A percentile compares a stretch with the other conserved stretches of the same genome.
Conservation (phyloP, 1,140 invertebrate genomes). For the Papilio xuthus region DNA sequence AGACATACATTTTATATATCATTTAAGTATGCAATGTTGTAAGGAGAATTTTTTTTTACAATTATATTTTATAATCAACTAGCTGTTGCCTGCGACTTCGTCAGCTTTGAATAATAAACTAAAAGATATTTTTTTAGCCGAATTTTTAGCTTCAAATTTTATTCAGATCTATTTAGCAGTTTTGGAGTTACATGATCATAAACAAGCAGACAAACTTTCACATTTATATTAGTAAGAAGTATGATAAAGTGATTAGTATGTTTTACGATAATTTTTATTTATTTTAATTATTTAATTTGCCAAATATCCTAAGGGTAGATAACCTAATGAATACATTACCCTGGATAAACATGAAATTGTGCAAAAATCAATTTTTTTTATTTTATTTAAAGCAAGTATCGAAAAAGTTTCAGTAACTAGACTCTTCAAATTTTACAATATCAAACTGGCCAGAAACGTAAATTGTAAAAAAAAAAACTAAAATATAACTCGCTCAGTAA, state of each 20-base stretch:
- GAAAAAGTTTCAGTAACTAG: background rate
- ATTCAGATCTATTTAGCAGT: too few relatives aligned
- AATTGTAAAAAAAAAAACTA: background rate
- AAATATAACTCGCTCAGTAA: background rate
- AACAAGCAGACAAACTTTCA: too few relatives aligned
- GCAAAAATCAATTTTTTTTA: background rate
- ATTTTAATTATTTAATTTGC: background rate
- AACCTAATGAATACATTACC: background rate
- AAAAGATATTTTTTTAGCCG: background rate
- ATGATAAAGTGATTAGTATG: too few relatives aligned
- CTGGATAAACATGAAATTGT: background rate
- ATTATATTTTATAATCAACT: background rate
- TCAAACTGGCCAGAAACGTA: background rate
- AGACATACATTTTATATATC: conserved; percentile 5
- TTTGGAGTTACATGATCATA: too few relatives aligned
- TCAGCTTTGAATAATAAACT: too few relatives aligned
- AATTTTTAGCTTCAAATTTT: background rate
- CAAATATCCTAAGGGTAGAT: background rate
- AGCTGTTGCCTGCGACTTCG: too few relatives aligned
- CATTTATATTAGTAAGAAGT: background rate
- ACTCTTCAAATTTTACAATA: background rate
- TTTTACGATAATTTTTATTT: background rate
- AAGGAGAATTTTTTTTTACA: background rate
- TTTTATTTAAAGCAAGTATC: background rate
- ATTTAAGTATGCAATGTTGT: too few relatives aligned